Base-by-base conservation (phyloP, 2,888 invertebrate genomes). In the Phyllotreta cruciferae region DNA sequence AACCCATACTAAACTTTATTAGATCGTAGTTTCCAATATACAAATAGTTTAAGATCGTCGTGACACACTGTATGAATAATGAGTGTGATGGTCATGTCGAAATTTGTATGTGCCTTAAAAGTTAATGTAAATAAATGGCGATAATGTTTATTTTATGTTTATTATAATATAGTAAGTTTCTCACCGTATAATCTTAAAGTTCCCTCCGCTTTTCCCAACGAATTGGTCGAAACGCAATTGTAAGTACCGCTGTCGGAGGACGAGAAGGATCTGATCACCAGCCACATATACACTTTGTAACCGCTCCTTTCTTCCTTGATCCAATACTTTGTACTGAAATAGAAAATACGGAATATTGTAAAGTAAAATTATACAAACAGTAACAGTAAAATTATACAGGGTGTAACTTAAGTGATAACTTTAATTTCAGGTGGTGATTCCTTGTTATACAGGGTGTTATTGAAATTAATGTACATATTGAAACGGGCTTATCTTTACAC, bases 221-320 rank as follows among this genome's bases (percentile, higher is more conserved):
- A 91, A 81, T 92, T 92, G 60, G 90, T 90, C 60, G 91, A 90
- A 60, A 91, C 88, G 76, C 89, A 89, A 75, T 85, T 86, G 80
- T 88, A 88, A 47, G 85, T 85, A 53, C 87, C 87, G 64, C 86
- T 84, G 76, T 88, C 88, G 50, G 81, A 79, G 58, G 78, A 78
- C 54, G 82, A 81, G 75, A 88, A 87, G 72, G 84, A 82, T 75
- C 84, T 82, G 73, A 88, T 86, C 63, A 84, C 73, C 61, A 82
- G 84, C 85, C 87, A 87, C 90, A 92, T 91, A 58, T 86, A 86
- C 66, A 90, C 90, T 77, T 88, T 90, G 83, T 92, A 92, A 5
- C 88, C 88, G 5, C 86, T 83, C 68, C 88, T 85, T 71, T 87
- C 87, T 78, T 91, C 91, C 66, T 87, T 83, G 70, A 92, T 88